A percentile compares a stretch with the other conserved stretches of the same genome.
These are phyloP conservation scores for Phengaris arion DNA, from an alignment of 2,888 invertebrate species.

Conservation along the genomic window DNA sequence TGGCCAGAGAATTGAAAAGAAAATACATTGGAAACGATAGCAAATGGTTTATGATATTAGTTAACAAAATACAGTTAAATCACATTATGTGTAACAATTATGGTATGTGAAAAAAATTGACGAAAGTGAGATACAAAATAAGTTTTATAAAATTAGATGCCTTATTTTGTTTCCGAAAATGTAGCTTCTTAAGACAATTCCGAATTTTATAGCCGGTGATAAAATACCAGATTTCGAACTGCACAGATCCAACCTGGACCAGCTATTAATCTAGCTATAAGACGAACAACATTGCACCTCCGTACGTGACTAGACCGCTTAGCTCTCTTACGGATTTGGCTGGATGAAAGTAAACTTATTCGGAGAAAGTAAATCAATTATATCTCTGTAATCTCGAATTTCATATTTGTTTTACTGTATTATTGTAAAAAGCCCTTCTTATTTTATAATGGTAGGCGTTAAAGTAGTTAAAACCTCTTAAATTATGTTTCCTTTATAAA, in stretches of 20 bases:
- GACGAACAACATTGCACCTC: conserved; percentile 11
- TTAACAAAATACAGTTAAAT: no score
- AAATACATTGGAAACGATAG: no score
- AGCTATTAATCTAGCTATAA: conserved; percentile 7
- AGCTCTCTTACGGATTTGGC: background rate
- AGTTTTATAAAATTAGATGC: background rate
- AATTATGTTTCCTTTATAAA: no score
- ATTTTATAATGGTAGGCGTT: no score
- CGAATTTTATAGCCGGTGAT: background rate
- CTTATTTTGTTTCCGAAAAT: no score
- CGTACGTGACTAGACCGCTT: conserved; percentile 14
- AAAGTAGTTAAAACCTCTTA: no score
- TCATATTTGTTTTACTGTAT: conserved; percentile 16
- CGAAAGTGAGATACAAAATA: no score
- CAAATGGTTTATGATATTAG: no score
- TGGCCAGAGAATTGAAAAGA: no score
- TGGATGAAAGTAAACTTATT: background rate
- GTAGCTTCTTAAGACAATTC: background rate
- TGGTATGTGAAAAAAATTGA: no score
- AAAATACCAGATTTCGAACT: background rate
- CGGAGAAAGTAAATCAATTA: background rate
- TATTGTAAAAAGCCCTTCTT: background rate
- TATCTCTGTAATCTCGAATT: background rate
- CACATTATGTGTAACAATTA: no score
- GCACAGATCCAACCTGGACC: conserved; percentile 10